Conservation (phyloP, 2,888 invertebrate species). For the Eupithecia exiguata region DNA sequence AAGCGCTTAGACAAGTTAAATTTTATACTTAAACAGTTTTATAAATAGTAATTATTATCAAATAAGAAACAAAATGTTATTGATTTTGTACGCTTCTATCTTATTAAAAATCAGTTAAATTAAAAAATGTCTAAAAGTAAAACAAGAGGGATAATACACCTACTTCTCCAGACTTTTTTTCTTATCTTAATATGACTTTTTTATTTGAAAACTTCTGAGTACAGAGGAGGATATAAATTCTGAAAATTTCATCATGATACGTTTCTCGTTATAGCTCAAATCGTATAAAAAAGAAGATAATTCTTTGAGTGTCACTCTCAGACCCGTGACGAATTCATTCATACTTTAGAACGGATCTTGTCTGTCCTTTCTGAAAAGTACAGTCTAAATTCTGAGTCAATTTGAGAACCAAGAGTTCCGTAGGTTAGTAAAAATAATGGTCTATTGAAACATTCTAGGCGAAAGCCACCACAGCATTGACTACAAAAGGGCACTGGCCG, state of each 20-base stretch:
- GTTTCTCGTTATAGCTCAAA: slow-evolving; percentile 8
- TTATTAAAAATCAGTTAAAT: too few species aligned
- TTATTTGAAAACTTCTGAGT: not conserved
- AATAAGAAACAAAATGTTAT: too few species aligned
- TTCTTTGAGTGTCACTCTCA: slow-evolving; percentile 8
- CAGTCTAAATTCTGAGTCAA: not conserved
- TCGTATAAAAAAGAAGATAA: slow-evolving; percentile 13
- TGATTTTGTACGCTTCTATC: too few species aligned
- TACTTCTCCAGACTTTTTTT: not conserved
- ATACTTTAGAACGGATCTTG: slow-evolving; percentile 13
- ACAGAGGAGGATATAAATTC: not conserved
- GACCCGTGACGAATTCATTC: slow-evolving; percentile 23
- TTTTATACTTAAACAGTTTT: too few species aligned
- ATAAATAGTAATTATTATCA: too few species aligned
- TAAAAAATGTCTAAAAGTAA: too few species aligned
- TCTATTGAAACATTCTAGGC: not conserved
- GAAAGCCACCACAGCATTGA: not conserved
- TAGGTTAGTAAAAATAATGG: not conserved
- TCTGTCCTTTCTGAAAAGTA: not conserved
- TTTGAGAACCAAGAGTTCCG: not conserved
- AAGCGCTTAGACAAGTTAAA: too few species aligned
- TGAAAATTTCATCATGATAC: not conserved
- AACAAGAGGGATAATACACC: not conserved
- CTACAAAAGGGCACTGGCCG: not conserved
- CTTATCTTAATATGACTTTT: not conserved